These are phyloP conservation scores for Fregetta grallaria DNA, from an alignment of 2,113 vertebrate genomes.

Conservation along the genomic window DNA sequence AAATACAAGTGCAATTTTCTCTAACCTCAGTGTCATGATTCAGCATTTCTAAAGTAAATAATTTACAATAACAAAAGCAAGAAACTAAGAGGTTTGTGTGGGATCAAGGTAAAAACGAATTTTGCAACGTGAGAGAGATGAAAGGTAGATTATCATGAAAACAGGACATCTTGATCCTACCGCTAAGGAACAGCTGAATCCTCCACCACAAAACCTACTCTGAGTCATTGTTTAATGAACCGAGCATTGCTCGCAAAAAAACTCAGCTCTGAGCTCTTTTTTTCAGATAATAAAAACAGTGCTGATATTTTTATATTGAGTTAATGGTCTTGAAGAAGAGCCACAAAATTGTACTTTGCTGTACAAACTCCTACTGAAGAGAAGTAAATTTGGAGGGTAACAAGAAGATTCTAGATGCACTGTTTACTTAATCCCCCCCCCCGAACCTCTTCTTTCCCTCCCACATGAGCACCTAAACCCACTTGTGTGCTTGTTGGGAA, in stretches of 20 bases:
- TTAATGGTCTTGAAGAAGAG: constrained; percentile 63
- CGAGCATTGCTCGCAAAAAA: constrained; percentile 39
- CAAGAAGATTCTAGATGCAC: constrained; percentile 14
- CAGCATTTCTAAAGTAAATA: constrained; percentile 66
- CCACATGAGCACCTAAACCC: constrained; percentile 35
- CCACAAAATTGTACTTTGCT: constrained; percentile 47
- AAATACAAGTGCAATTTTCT: constrained; percentile 35
- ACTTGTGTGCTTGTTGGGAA: constrained; percentile 19
- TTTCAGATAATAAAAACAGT: constrained; percentile 65
- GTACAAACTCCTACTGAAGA: constrained; percentile 15
- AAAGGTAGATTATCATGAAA: constrained; percentile 64
- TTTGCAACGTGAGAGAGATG: constrained; percentile 16
- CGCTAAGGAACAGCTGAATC: constrained; percentile 35
- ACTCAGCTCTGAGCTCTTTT: constrained; percentile 21
- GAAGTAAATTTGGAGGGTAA: constrained; percentile 27
- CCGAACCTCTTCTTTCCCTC: not conserved
- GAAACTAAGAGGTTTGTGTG: constrained; percentile 25
- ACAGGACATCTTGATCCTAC: constrained; percentile 59
- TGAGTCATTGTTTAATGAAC: constrained; percentile 71
- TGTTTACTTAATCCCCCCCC: constrained; percentile 32
- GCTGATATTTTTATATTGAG: constrained; percentile 64
- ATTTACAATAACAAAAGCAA: constrained; percentile 62
- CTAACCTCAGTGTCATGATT: constrained; percentile 58
- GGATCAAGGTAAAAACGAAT: constrained; percentile 62
- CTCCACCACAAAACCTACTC: constrained; percentile 52